Evolutionary conservation across 2,888 invertebrate genomes (phyloP), one percentile per base, ranked within the genome.

Genomic region (Neoaliturus tenellus): DNA sequence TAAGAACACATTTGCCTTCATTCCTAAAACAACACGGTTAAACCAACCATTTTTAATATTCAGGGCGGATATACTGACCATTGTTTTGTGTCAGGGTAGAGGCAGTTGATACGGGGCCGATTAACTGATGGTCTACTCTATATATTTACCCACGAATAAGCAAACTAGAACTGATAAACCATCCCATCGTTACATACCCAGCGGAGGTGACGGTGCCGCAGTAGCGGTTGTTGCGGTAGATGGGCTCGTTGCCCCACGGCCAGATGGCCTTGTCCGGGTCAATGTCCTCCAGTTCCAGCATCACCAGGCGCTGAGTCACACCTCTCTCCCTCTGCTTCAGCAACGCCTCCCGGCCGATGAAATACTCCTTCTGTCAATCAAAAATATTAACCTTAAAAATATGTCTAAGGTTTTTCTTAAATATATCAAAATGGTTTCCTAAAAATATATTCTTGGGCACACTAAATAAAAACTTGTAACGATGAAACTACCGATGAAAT

Each of bases 171-270:
- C 12, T 62, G 62, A 20, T 23, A 6, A 23, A 31, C 33, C 8
- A 17, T 1, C 28, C 25, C 25, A 4, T 31, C 35, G 4, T 33
- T 20, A 87, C 86, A 87, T 91, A 94, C 90, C 94, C 94, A 67
- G 94, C 93, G 0, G 94, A 94, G 20, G 95, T 94, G 3, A 94
- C 93, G 10, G 92, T 92, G 20, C 95, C 95, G 14, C 94, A 94
- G 89, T 92, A 94, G 88, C 93, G 91, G 69, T 92, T 92, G 88
- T 95, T 93, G 86, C 95, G 90, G 88, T 93, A 95, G 84, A 95
- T 91, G 0, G 95, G 94, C 88, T 95, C 95, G 23, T 93, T 93
- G 62, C 94, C 94, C 93, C 94, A 94, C 0, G 94, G 93, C 95
- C 95, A 95, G 41, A 94, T 91, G 89, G 95, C 93, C 81, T 91